phyloP scores from a whole-genome alignment of 2,797 vertebrate species.

The Coilia nasus region DNA sequence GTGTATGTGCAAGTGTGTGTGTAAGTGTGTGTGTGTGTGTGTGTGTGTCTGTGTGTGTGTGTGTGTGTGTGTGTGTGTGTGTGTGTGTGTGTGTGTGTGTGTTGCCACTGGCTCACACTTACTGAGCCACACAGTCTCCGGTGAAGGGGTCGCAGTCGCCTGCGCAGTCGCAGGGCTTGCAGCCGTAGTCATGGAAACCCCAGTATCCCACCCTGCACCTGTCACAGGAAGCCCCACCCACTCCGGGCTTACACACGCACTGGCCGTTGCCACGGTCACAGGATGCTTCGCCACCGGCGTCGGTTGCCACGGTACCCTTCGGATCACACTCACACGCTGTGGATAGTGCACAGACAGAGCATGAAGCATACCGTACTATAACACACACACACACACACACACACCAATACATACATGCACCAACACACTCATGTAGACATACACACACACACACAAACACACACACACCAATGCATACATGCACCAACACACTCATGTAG shows the following conservation, averaged over 20 bases:
- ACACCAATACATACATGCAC: neutral
- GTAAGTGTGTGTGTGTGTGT: neutral
- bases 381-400: slow-evolving; percentile 6
- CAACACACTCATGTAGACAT: neutral
- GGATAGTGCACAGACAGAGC: neutral
- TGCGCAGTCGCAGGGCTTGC: slow-evolving; percentile 84
- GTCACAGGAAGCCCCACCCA: slow-evolving; percentile 83
- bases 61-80: slow-evolving; percentile 27
- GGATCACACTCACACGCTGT: slow-evolving; percentile 87
- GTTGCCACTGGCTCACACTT: slow-evolving; percentile 50
- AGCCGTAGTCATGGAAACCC: slow-evolving; percentile 87
- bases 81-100: slow-evolving; percentile 36
- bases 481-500: too few relatives aligned
- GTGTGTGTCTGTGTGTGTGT: neutral
- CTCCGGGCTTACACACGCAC: slow-evolving; percentile 90
- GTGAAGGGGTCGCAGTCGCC: slow-evolving; percentile 84
- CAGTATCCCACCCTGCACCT: slow-evolving; percentile 87
- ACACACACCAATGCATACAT: neutral
- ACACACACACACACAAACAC: neutral
- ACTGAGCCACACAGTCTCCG: slow-evolving; percentile 85
- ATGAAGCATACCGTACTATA: neutral
- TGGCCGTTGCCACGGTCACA: slow-evolving; percentile 85
- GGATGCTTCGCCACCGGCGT: slow-evolving; percentile 65
- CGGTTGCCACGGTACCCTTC: slow-evolving; percentile 74
- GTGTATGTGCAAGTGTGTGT: neutral